Evolutionary conservation across 2,797 vertebrate genomes (phyloP), one percentile per base, ranked within the genome.

Genomic region (Vultur gryphus): DNA sequence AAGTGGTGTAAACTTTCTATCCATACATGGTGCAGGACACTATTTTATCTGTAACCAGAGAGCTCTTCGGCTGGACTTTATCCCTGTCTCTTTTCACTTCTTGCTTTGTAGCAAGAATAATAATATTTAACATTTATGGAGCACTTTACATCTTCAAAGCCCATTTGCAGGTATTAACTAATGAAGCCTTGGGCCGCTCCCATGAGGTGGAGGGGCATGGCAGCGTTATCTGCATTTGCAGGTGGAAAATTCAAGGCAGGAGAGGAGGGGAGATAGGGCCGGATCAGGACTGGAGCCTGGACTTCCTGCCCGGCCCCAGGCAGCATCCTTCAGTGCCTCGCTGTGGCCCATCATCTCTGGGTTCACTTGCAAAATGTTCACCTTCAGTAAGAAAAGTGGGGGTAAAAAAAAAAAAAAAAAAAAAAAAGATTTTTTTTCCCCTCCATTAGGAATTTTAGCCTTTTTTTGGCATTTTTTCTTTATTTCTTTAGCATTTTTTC

Each of bases 31-130:
- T 49, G 84, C 55, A 23, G 84, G 49, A 39, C 13, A 33, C 15
- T 62, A 13, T 58, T 87, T 87, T 59, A 33, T 26, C 48, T 33
- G 23, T 69, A 82, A 91, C 0, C 0, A 70, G 57, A 33, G n/a
- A 77, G 31, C 16, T 79, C 72, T 81, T 80, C 7, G 2, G 51
- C 44, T 76, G 79, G 88, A 77, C 80, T 89, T 62, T 15, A 26
- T 75, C 37, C 33, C 46, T 51, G 15, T 37, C 23, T 75, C 76
- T 79, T 67, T 88, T 72, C 65, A 59, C 39, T 77, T 69, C 54
- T 93, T 75, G 21, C 44, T 97, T 87, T 83, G 18, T 66, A 52
- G 82, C 83, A 90, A 80, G 44, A 91, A 87, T 84, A 93, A 84
- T 78, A 86, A 64, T 55, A 89, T 81, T 92, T 87, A 93, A 69